These are phyloP conservation scores for Pseudorasbora parva DNA, from an alignment of 2,113 vertebrate species.

Conservation along the genomic window DNA sequence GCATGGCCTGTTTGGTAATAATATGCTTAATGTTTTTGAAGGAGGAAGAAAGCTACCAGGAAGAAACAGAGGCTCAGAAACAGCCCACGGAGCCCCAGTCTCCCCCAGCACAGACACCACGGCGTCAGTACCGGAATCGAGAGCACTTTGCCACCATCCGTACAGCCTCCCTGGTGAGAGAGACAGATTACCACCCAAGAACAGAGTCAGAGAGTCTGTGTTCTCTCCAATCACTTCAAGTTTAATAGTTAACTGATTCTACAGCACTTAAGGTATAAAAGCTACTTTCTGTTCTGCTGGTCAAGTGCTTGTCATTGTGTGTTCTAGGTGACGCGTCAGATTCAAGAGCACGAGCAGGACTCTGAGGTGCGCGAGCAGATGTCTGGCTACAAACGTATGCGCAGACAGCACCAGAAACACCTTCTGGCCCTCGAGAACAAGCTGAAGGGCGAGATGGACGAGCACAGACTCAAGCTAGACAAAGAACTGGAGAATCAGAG, in stretches of 20 bases:
- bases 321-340: conserved; percentile 93
- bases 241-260: not conserved
- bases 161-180: conserved; percentile 92
- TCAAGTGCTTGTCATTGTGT: conserved; percentile 19
- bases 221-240: not conserved
- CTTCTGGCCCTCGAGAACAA: conserved; percentile 98
- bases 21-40: conserved; percentile 59
- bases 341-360: conserved; percentile 98
- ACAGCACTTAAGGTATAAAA: not conserved
- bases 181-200: not conserved
- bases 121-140: conserved; percentile 91
- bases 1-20: not conserved
- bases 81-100: conserved; percentile 87
- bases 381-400: conserved; percentile 98
- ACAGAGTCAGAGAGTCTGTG: not conserved
- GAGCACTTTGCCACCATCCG: conserved; percentile 99
- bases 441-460: conserved; percentile 97
- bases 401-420: conserved; percentile 97
- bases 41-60: conserved; percentile 88
- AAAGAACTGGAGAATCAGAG: conserved; percentile 98
- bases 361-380: conserved; percentile 97
- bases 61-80: conserved; percentile 84
- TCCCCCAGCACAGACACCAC: conserved; percentile 85
- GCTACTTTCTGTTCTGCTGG: not conserved
- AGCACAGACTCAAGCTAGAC: conserved; percentile 95